phyloP scores from a whole-genome alignment of 1,140 invertebrate species.

The Trichogramma pretiosum region DNA sequence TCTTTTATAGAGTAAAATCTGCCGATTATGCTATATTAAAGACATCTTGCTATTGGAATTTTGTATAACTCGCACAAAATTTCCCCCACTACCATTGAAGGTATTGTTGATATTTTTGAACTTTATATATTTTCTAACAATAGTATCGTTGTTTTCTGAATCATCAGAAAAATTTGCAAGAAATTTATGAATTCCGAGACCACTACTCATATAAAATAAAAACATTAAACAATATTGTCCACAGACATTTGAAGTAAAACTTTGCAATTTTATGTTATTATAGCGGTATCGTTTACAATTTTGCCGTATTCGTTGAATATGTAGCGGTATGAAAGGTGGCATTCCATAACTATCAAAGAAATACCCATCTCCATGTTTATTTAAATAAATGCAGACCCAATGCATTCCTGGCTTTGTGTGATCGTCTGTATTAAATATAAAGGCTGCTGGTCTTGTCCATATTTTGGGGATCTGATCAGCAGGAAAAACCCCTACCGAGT shows the following conservation, averaged over 20 bases:
- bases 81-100: no score
- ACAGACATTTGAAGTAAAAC: not conserved
- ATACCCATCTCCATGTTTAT: not conserved
- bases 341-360: not conserved
- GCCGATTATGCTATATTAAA: no score
- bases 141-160: not conserved
- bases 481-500: not conserved
- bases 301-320: not conserved
- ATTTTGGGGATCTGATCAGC: not conserved
- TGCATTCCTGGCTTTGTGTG: slow-evolving; percentile 7
- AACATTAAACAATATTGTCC: not conserved
- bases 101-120: no score
- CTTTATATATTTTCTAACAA: no score
- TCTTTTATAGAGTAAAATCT: no score
- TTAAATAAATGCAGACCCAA: slow-evolving; percentile 12
- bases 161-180: not conserved
- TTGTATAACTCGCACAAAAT: no score
- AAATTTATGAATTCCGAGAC: not conserved
- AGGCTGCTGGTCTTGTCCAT: slow-evolving; percentile 1
- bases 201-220: not conserved
- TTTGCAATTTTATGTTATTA: not conserved
- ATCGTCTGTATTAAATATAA: slow-evolving; percentile 13
- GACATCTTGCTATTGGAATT: no score
- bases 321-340: not conserved
- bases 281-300: no score